Base-by-base conservation (phyloP, 2,888 invertebrate species). In the Cremastobaeus sp. region DNA sequence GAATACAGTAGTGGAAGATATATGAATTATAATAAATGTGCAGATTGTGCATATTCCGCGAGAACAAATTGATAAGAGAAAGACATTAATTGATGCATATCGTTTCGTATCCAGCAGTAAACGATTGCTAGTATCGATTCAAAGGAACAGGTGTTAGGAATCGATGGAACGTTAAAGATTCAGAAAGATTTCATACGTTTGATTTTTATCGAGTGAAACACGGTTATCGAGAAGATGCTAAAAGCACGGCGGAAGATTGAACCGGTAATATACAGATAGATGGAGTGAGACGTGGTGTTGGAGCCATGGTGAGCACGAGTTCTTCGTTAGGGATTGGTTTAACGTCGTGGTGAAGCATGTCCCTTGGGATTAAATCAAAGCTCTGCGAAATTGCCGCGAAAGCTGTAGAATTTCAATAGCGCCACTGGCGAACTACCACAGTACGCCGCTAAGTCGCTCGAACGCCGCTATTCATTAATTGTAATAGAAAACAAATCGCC, bases 331-430 rank as follows among this genome's bases (percentile, higher is more conserved):
- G 66, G 60, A 74, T 74, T 73, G 74, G 76, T 73, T 74, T 60
- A 73, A 65, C 74, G 71, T 59, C 64, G 66, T 52, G 75, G 66
- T 68, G 76, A 78, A 77, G 77, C 78, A 66, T 76, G 81, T 82
- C 81, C 79, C 69, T 71, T 43, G 79, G 81, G 83, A 82, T 81
- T 82, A 82, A 81, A 83, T 80, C 78, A 81, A 82, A 82, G 82
- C 83, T 78, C 80, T 78, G 79, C 77, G 80, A 83, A 82, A 81
- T 83, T 83, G 83, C 80, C 75, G 77, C 73, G 77, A 79, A 80
- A 79, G 80, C 83, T 79, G 77, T 76, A 77, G 79, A 79, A 81
- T 84, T 83, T 83, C 83, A 82, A 83, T 82, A 82, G 80, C 80
- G 79, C 77, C 76, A 43, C 39, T 45, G 70, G 73, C 57, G 68